These are phyloP conservation scores for Silurus meridionalis DNA, from an alignment of 2,113 vertebrate species.

Conservation along the genomic window DNA sequence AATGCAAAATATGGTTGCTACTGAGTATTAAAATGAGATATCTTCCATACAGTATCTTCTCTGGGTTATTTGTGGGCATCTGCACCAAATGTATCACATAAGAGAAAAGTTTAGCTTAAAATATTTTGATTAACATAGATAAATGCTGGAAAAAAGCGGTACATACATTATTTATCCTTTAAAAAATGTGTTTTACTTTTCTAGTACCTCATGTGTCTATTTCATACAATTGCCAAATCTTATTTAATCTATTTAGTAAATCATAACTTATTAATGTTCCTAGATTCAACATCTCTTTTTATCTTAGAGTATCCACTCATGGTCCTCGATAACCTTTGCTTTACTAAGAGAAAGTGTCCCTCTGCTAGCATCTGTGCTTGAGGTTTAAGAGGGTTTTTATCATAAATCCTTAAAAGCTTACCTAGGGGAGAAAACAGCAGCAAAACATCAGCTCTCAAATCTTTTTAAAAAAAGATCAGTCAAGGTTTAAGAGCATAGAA, in stretches of 20 bases:
- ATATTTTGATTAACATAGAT: neutral
- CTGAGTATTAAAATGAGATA: neutral
- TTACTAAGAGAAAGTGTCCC: neutral
- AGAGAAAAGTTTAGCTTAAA: neutral
- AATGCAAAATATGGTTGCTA: neutral
- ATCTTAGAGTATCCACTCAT: neutral
- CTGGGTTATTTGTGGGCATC: neutral
- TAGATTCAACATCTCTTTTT: neutral
- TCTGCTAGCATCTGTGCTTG: neutral
- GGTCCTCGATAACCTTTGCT: neutral
- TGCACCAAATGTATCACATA: neutral
- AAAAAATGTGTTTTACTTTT: neutral
- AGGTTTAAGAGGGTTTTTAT: neutral
- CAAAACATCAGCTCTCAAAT: neutral
- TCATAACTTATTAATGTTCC: neutral
- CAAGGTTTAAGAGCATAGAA: neutral
- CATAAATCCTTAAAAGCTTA: constrained; percentile 10
- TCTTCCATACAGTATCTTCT: neutral
- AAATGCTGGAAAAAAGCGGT: too few species aligned
- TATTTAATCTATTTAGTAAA: neutral
- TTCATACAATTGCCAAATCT: neutral
- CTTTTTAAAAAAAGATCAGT: constrained; percentile 2
- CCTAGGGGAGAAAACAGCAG: neutral
- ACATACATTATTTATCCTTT: neutral
- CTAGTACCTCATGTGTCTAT: neutral